A percentile compares a stretch with the other conserved stretches of the same genome.
phyloP scores from a whole-genome alignment of 2,113 vertebrate genomes.

The Anguilla japonica region DNA sequence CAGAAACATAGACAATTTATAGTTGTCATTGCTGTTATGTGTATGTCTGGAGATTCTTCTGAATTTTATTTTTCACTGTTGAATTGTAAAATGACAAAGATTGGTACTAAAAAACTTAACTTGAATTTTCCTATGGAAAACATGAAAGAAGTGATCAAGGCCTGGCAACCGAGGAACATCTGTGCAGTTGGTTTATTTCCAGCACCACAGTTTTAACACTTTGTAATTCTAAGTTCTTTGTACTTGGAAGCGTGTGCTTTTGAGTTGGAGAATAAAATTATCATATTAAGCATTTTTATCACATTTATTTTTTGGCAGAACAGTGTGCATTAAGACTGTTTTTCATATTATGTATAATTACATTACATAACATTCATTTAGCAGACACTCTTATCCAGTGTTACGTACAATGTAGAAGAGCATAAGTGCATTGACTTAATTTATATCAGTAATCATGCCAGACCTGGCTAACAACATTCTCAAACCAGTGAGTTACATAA shows the following conservation, averaged over 20 bases:
- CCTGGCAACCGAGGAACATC: background rate
- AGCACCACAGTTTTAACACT: slow-evolving; percentile 14
- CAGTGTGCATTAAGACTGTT: background rate
- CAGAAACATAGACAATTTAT: background rate
- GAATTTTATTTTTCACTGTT: slow-evolving; percentile 7
- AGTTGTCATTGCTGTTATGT: background rate
- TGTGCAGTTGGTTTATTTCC: slow-evolving; percentile 1
- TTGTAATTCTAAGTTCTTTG: background rate
- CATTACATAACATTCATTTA: background rate
- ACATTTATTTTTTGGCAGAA: background rate
- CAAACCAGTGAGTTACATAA: too few species aligned
- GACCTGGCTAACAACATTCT: too few species aligned
- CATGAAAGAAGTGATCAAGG: background rate
- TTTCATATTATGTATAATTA: background rate
- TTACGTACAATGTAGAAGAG: too few species aligned
- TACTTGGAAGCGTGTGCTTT: background rate
- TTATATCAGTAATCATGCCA: too few species aligned
- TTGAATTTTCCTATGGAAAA: slow-evolving; percentile 32
- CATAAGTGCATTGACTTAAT: too few species aligned
- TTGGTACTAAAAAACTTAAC: background rate
- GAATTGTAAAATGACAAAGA: background rate
- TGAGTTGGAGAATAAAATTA: slow-evolving; percentile 20
- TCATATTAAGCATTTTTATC: slow-evolving; percentile 3
- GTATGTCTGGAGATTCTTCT: background rate
- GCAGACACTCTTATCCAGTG: too few species aligned